Conservation (phyloP, 1,140 invertebrate species). For the Varroa destructor region DNA sequence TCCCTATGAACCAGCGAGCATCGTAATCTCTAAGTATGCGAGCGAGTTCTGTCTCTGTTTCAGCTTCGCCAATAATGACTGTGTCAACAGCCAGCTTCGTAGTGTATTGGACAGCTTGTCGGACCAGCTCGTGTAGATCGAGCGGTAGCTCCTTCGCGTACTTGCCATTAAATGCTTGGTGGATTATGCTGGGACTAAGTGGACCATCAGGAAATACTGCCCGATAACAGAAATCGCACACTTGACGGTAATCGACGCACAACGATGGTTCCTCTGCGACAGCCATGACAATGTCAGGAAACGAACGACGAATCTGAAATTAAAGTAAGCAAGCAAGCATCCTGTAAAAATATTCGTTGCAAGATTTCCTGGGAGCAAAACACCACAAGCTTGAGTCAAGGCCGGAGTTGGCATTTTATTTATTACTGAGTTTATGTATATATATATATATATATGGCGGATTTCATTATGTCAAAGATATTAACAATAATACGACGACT, state of each 20-base stretch:
- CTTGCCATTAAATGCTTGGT: slow-evolving; percentile 31
- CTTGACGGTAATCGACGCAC: slow-evolving; percentile 19
- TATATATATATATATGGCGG: too few relatives aligned
- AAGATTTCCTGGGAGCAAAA: too few relatives aligned
- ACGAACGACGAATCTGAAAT: slow-evolving; percentile 17
- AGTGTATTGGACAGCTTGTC: slow-evolving; percentile 39
- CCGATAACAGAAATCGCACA: slow-evolving; percentile 24
- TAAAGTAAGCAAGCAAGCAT: background rate
- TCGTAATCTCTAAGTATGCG: slow-evolving; percentile 42
- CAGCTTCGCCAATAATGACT: slow-evolving; percentile 40
- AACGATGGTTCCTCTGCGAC: slow-evolving; percentile 13
- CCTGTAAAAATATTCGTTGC: too few relatives aligned
- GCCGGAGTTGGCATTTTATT: too few relatives aligned
- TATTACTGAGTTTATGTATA: too few relatives aligned
- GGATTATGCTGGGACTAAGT: slow-evolving; percentile 28
- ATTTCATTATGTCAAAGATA: too few relatives aligned
- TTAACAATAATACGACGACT: too few relatives aligned
- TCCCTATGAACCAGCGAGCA: slow-evolving; percentile 43
- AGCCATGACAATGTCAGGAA: slow-evolving; percentile 17
- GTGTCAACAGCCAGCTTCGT: slow-evolving; percentile 45
- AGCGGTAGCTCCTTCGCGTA: background rate
- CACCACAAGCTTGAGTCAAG: too few relatives aligned
- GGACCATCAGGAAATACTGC: slow-evolving; percentile 21
- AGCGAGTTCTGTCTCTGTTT: slow-evolving; percentile 39
- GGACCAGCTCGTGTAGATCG: slow-evolving; percentile 21